A percentile compares a stretch with the other conserved stretches of the same genome.
These are phyloP conservation scores for Cataglyphis livida DNA, from an alignment of 2,888 invertebrate species.

Conservation along the genomic window DNA sequence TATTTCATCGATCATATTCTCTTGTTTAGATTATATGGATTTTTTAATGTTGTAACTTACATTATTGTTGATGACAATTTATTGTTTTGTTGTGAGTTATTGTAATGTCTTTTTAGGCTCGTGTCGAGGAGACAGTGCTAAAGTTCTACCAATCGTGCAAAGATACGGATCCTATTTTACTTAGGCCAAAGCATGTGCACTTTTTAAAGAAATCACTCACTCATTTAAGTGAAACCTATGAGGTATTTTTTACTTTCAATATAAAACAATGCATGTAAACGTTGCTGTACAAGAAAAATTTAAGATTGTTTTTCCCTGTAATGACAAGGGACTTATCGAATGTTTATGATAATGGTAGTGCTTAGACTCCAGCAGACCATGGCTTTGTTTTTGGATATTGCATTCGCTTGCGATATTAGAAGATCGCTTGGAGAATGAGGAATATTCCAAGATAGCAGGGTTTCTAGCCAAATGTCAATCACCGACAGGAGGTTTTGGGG, in stretches of 20 bases:
- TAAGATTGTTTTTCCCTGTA: slow-evolving; percentile 64
- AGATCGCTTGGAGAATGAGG: slow-evolving; percentile 87
- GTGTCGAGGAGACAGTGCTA: slow-evolving; percentile 87
- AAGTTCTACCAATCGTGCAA: slow-evolving; percentile 87
- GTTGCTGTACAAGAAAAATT: neutral
- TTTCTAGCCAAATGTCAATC: slow-evolving; percentile 91
- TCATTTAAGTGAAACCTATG: slow-evolving; percentile 90
- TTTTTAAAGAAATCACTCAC: slow-evolving; percentile 90
- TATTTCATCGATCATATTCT: neutral
- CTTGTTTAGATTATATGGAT: neutral
- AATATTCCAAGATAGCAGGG: slow-evolving; percentile 87
- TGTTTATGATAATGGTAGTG: slow-evolving; percentile 85
- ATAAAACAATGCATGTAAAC: slow-evolving; percentile 32
- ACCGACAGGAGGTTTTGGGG: slow-evolving; percentile 95
- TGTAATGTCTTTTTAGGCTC: slow-evolving; percentile 84
- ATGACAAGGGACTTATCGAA: neutral
- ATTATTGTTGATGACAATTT: neutral
- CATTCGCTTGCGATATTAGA: slow-evolving; percentile 94
- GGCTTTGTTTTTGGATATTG: slow-evolving; percentile 99
- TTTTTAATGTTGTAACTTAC: neutral
- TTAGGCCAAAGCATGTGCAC: slow-evolving; percentile 88
- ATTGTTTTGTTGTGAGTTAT: slow-evolving; percentile 27
- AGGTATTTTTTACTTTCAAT: slow-evolving; percentile 84
- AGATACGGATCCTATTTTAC: slow-evolving; percentile 87
- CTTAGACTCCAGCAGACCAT: slow-evolving; percentile 97